phyloP scores from a whole-genome alignment of 1,140 invertebrate genomes.

The Procambarus clarkii region DNA sequence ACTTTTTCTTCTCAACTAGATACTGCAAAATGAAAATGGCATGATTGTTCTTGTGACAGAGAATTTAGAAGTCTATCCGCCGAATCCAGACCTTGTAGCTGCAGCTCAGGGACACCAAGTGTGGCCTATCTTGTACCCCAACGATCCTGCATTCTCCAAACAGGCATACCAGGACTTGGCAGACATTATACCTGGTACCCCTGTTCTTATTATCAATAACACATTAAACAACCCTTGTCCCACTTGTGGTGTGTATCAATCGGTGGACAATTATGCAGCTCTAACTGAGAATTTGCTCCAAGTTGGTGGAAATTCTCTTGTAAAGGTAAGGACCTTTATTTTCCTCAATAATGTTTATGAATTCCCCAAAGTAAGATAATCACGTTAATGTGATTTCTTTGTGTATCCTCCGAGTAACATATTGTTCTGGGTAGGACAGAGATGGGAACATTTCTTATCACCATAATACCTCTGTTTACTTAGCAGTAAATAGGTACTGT shows the following conservation, averaged over 20 bases:
- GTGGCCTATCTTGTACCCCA: constrained; percentile 18
- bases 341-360: too few relatives aligned
- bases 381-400: too few relatives aligned
- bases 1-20: neutral
- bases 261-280: constrained; percentile 6
- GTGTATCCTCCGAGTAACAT: too few relatives aligned
- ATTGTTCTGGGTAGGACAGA: too few relatives aligned
- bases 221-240: too few relatives aligned
- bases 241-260: neutral
- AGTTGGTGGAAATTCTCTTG: neutral
- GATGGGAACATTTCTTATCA: too few relatives aligned
- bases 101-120: constrained; percentile 15
- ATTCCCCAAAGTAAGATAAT: too few relatives aligned
- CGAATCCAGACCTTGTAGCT: neutral
- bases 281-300: neutral
- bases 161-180: constrained; percentile 3
- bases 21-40: neutral
- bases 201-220: constrained; percentile 8
- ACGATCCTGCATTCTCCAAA: neutral
- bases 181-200: neutral
- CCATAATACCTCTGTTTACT: too few relatives aligned
- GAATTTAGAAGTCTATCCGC: neutral
- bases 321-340: neutral
- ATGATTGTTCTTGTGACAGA: constrained; percentile 18
- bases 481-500: too few relatives aligned